Base-by-base conservation (phyloP, 2,888 invertebrate genomes). In the Drosophila emarginata region DNA sequence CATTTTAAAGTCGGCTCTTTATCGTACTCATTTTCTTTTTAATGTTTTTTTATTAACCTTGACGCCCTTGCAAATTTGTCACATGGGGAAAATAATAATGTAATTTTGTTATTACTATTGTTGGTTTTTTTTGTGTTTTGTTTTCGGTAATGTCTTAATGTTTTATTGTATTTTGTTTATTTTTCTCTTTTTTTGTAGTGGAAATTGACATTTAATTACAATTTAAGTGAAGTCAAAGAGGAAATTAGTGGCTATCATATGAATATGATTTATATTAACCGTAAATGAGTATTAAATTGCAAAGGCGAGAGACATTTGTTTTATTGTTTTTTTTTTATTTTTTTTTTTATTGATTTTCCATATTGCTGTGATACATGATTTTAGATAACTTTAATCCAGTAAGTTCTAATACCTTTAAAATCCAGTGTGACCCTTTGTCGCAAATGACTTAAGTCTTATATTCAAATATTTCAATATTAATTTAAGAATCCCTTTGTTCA, bases 171-270 rank as follows among this genome's bases (percentile, higher is more conserved):
- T 61, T 60, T 64, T 58, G 61, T 54, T 64, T 3, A 4, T 61
- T 50, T 72, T 73, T 60, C 67, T 53, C 21, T 58, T 37, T 39
- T 51, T 64, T 64, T 64, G 28, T 53, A 12, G 61, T 76, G 78
- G 71, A 84, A 84, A 84, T 84, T 82, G 83, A 88, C 84, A 86
- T 84, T 84, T 84, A 84, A 82, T 79, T 73, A 74, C 72, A 76
- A 50, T 69, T 64, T 62, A 40, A 18, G 50, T 26, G 51, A 23
- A 66, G 57, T 51, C 63, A 28, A 61, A 50, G 26, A 12, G 32
- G 58, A 72, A 84, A 79, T 82, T 77, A 77, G 70, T 58, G 72
- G 57, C 26, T 70, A 65, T 61, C 71, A 52, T 15, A 65, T 45
- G 37, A 36, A 36, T n/a, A 23, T 57, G 56, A 57, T 15, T 15